phyloP scores from a whole-genome alignment of 2,888 invertebrate genomes.

The Gastrophysa polygoni region DNA sequence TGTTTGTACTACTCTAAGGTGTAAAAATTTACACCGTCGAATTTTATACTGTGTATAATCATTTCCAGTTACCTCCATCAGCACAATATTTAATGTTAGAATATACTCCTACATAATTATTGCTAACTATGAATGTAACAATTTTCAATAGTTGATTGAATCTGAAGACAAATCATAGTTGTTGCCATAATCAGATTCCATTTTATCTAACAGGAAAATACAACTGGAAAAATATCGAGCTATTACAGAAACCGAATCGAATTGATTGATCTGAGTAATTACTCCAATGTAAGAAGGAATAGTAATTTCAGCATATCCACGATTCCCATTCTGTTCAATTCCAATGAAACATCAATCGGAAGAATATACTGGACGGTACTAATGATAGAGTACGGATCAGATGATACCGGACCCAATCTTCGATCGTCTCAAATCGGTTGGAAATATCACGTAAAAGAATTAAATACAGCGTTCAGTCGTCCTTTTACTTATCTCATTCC shows the following conservation, averaged over 20 bases:
- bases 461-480: slow-evolving; percentile 58
- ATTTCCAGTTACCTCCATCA: too few species aligned
- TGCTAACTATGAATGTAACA: neutral
- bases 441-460: slow-evolving; percentile 60
- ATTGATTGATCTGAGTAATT: slow-evolving; percentile 37
- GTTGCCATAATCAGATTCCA: neutral
- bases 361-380: slow-evolving; percentile 35
- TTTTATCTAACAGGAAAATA: slow-evolving; percentile 6
- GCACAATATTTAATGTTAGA: neutral
- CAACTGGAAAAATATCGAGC: slow-evolving; percentile 17
- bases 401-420: slow-evolving; percentile 47
- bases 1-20: too few species aligned
- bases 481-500: slow-evolving; percentile 60
- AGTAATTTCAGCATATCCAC: slow-evolving; percentile 38
- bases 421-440: slow-evolving; percentile 57
- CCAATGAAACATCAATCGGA: slow-evolving; percentile 51
- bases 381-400: slow-evolving; percentile 48
- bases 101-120: neutral
- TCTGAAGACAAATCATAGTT: slow-evolving; percentile 4
- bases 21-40: too few species aligned
- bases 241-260: slow-evolving; percentile 34
- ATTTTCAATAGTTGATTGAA: slow-evolving; percentile 6
- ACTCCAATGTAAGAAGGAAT: slow-evolving; percentile 25
- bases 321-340: slow-evolving; percentile 47
- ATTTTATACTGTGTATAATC: too few species aligned